These are phyloP conservation scores for Noctilio leporinus DNA, from an alignment of 2,113 vertebrate species.

Conservation along the genomic window DNA sequence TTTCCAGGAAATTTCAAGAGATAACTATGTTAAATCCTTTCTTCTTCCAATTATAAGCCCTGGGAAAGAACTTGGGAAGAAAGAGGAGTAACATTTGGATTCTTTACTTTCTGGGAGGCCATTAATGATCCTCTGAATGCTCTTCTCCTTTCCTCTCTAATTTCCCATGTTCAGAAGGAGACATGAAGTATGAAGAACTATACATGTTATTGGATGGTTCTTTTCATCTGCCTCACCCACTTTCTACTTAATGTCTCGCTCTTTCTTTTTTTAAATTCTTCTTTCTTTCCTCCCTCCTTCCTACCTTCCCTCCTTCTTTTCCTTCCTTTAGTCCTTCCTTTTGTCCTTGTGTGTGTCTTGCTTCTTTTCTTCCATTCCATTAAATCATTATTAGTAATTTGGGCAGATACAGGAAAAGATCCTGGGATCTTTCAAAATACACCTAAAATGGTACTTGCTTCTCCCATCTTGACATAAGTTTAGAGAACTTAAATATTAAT, in stretches of 20 bases:
- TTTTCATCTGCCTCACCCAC: not conserved
- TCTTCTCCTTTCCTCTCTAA: not conserved
- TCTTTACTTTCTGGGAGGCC: not conserved
- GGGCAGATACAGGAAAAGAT: not conserved
- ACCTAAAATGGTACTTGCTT: not conserved
- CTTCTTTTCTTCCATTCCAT: not conserved
- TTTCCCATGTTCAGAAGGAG: not conserved
- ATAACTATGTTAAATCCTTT: not conserved
- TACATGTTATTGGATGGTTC: not conserved
- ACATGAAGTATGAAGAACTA: not conserved
- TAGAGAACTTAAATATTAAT: slow-evolving; percentile 7
- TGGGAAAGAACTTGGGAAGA: not conserved
- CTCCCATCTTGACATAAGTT: not conserved
- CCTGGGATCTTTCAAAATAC: not conserved
- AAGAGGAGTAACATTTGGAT: not conserved
- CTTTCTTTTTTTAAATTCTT: not conserved
- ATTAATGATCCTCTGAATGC: not conserved
- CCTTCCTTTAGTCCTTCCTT: not conserved
- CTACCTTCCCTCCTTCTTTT: not conserved
- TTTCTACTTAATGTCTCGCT: not conserved
- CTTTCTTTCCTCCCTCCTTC: not conserved
- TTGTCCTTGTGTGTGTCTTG: not conserved
- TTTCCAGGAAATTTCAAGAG: not conserved
- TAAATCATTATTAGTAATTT: not conserved
- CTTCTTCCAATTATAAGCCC: not conserved